Base-by-base conservation (phyloP, 2,113 vertebrate genomes). In the Daboia siamensis region DNA sequence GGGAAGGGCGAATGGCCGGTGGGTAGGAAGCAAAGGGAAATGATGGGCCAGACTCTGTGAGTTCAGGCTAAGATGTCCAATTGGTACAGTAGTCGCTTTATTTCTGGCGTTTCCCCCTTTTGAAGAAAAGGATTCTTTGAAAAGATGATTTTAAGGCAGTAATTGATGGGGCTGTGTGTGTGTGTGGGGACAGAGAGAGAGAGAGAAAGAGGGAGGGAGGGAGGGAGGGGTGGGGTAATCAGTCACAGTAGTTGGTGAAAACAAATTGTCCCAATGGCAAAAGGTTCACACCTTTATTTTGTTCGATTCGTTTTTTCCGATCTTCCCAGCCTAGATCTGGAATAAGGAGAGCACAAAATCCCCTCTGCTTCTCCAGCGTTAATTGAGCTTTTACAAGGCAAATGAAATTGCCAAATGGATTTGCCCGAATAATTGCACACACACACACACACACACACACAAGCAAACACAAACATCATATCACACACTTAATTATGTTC, bases 361-460 rank as follows among this genome's bases (percentile, higher is more conserved):
- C 61, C 11, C 97, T 96, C 97, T 97, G 97, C 97, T 97, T 94
- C 96, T 96, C 97, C 97, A 97, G 96, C 97, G 96, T 97, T 98
- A 98, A 98, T 98, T 97, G 97, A 97, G 96, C 97, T 97, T 98
- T 98, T 98, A 98, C 97, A 97, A 97, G 96, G 96, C 97, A 98
- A 98, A 98, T 98, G 97, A 96, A 98, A 97, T 97, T 97, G 97
- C 98, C 97, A 97, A 98, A 97, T 97, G 97, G 96, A 97, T 97
- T 97, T 97, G 90, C 96, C 96, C 97, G 97, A 97, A 97, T 74
- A 33, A 74, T 33, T 74, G 64, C n/a, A 5, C 61, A 11, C 24
- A 3, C 59, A 4, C 9, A 11, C n/a, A n/a, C n/a, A n/a, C n/a
- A n/a, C n/a, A n/a, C 24, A 61, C 26, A 12, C 59, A 29, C 3